Evolutionary conservation across 2,797 vertebrate species (phyloP), one percentile per base, ranked within the genome.

Genomic region (Acanthurus lineatus): DNA sequence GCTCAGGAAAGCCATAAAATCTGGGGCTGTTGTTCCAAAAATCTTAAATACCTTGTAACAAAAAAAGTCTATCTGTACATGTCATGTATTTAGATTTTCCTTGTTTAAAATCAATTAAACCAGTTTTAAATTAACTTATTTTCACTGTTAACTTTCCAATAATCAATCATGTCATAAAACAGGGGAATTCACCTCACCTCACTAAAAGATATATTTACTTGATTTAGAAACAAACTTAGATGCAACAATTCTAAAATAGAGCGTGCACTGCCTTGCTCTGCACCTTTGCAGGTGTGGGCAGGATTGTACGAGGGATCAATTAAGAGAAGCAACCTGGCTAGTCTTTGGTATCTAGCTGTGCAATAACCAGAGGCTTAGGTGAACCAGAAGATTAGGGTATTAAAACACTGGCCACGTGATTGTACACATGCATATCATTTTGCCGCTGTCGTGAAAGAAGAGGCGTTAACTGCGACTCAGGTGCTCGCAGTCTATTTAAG

Each of bases 291-390:
- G 67, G 65, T 40, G 35, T 44, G 48, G 64, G 67, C 79, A 76
- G 78, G 87, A 85, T 76, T 79, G 82, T 85, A 82, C 19, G 15
- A 75, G 74, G 57, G 68, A 16, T 74, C 57, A 28, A 67, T 86
- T 62, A 60, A 60, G 57, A 87, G 68, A 62, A 77, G 69, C 51
- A 59, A 80, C 83, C 73, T 57, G 79, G 78, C 64, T 83, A 85
- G 76, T 95, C 93, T 95, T 96, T 96, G 95, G 95, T 95, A 80
- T 92, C 76, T 86, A 94, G 93, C 92, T 93, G 93, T 93, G 92
- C 93, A 94, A 91, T 79, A 88, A 91, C 80, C 81, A 63, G 82
- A 86, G 68, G 84, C 73, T 48, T 63, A 80, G 42, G 28, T 68
- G 75, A 75, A 77, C 70, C 82, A 91, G 87, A 64, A 64, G 74